Evolutionary conservation across 2,113 vertebrate species (phyloP), one percentile per base, ranked within the genome.

Genomic region (Reinhardtius hippoglossoides): DNA sequence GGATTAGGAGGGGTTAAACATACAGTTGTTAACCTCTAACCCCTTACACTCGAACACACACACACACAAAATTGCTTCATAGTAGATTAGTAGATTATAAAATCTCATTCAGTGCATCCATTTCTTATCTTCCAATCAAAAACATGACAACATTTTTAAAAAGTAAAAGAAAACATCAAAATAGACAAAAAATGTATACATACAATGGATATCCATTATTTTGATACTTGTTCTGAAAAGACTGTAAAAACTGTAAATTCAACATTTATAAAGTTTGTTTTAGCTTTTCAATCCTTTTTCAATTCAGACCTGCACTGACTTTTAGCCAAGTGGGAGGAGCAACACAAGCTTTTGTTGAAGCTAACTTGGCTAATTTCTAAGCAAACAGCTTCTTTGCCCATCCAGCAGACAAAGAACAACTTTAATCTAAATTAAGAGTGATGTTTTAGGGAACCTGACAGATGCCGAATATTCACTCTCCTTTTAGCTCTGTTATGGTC

Each of bases 1-100:
- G 77, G 61, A 69, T 57, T 62, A 71, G 63, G 82, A 75, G 59
- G 35, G 69, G 63, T 83, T 80, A 78, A 82, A 75, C 21, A n/a
- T 66, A 35, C 52, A 62, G 13, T 60, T 13, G 57, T 62, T 59
- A 70, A 76, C 81, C 70, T 74, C 48, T 64, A 55, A 74, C 67
- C 72, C 48, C 50, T 67, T 63, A 65, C 46, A 48, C 59, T 65
- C 23, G 1, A 1, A 24, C 63, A 76, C 52, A 80, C 27, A 70
- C 59, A 67, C 35, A 59, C 57, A 42, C 23, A 42, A 42, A 42
- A 42, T 42, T 12, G 12, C 40, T 42, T 42, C 40, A 42, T 37
- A 37, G 35, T 37, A 37, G 35, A 37, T 42, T 42, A 42, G 37
- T 40, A 40, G 37, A 40, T 40, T 3, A 2, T 42, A 42, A 13